A percentile compares a stretch with the other conserved stretches of the same genome.
Evolutionary conservation across 2,888 invertebrate genomes (phyloP).

Genomic region (Bedellia somnulentella): DNA sequence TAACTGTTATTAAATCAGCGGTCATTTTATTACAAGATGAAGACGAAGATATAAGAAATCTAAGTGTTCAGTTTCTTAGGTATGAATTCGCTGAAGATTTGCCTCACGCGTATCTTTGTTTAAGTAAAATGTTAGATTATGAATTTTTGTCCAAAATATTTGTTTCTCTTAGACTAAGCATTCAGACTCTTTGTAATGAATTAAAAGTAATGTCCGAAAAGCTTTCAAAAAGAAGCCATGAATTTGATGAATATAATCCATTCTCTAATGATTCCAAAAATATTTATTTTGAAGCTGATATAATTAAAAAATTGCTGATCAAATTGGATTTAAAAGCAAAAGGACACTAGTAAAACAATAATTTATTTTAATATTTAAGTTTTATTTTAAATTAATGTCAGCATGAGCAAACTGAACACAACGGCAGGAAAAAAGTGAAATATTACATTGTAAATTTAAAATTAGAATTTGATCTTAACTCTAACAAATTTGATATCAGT

Average conservation of each 20-base stretch:
- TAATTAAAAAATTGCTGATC: slow-evolving; percentile 20
- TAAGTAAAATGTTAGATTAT: slow-evolving; percentile 22
- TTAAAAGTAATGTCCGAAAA: slow-evolving; percentile 16
- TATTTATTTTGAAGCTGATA: slow-evolving; percentile 46
- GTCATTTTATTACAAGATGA: slow-evolving; percentile 59
- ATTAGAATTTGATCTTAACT: no score
- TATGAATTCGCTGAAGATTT: slow-evolving; percentile 15
- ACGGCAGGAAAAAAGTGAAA: no score
- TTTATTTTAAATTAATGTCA: background rate
- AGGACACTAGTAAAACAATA: background rate
- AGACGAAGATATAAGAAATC: slow-evolving; percentile 45
- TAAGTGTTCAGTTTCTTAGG: slow-evolving; percentile 28
- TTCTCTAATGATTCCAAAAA: slow-evolving; percentile 52
- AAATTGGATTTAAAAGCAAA: background rate
- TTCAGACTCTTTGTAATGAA: slow-evolving; percentile 18
- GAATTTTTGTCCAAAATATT: slow-evolving; percentile 17
- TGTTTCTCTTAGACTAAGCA: no score
- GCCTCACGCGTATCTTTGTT: slow-evolving; percentile 30
- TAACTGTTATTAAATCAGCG: slow-evolving; percentile 30
- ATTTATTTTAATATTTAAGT: background rate
- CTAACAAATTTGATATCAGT: no score
- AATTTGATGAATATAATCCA: slow-evolving; percentile 40
- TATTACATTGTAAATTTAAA: no score
- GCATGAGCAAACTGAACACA: no score
- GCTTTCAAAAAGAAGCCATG: slow-evolving; percentile 14